Evolutionary conservation across 1,140 invertebrate genomes (phyloP), one percentile per base, ranked within the genome.

Genomic region (Colletes latitarsis): DNA sequence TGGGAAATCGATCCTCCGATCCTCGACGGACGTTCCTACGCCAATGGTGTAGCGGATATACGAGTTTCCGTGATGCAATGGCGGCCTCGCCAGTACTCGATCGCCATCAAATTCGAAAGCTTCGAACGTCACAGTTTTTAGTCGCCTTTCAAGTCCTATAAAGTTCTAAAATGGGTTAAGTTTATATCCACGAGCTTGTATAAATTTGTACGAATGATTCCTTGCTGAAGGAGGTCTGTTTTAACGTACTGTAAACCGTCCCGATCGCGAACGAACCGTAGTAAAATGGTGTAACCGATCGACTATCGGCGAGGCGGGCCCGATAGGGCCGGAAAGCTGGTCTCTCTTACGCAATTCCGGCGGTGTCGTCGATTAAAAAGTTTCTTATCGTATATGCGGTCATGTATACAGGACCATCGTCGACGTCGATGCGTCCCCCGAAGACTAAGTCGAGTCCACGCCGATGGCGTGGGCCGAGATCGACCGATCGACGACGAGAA

Each of bases 351-450:
- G 62, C 74, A 21, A 46, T 72, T 72, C 30, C 14, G 17, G 12
- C 60, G 15, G 15, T 64, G 43, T 72, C 17, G 41, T 73, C 41
- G 70, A 79, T 39, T 73, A 12, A 46, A 73, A 41, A 14, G 19
- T 63, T 63, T 73, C 68, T 73, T 72, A 62, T 73, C 69, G 57
- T 66, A 62, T 63, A 55, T 63, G 63, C 76, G 58, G 57, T 60
- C 21, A 17, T 66, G 52, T 64, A 39, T 55, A 46, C 6, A 70
- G 68, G 46, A 70, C 46, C 57, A 63, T 60, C 52, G 63, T 76
- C 73, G 62, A 43, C 49, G 74, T 76, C 19, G 63, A 68, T 49
- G n/a, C 75, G 66, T 70, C 67, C 30, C 10, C 17, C 66, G 75
- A 70, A 39, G 41, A 46, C 58, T 55, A 30, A 52, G 68, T 78